Percentiles rank a stretch among this genome's conserved stretches.
These are phyloP conservation scores for Sanderia malayensis DNA, from an alignment of 30 jellyfish, hydroid and myxozoan genomes.

Conservation along the genomic window DNA sequence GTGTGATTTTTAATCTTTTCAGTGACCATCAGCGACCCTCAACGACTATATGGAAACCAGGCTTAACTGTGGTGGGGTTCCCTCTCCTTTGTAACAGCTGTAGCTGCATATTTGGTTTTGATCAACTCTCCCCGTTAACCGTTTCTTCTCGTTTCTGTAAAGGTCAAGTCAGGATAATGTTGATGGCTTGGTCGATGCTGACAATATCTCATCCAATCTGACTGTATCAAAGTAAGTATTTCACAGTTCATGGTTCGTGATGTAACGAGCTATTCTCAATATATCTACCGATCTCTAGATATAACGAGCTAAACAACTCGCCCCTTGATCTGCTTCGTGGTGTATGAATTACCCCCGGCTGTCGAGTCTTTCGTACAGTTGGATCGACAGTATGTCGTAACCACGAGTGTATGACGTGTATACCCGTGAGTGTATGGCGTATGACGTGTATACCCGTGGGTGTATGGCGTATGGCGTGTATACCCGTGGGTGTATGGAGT, in stretches of 20 bases:
- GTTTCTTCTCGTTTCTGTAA: not conserved
- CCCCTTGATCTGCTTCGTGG: not conserved
- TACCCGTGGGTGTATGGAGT: too few species aligned
- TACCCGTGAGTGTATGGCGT: too few species aligned
- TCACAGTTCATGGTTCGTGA: not conserved
- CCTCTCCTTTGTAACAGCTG: not conserved
- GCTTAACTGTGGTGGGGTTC: not conserved
- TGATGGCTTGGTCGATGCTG: not conserved
- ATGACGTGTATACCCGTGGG: too few species aligned
- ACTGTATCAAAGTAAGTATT: not conserved
- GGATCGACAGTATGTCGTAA: not conserved
- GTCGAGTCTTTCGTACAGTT: not conserved
- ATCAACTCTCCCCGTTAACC: not conserved
- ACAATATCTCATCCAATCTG: not conserved
- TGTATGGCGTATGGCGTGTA: too few species aligned
- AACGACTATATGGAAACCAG: too few species aligned
- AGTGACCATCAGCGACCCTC: too few species aligned
- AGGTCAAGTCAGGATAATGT: not conserved
- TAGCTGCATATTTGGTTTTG: not conserved
- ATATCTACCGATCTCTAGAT: not conserved
- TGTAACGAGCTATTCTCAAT: not conserved
- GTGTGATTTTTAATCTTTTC: too few species aligned
- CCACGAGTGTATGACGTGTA: too few species aligned
- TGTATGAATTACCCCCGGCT: not conserved
- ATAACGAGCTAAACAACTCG: too few species aligned